Evolutionary conservation across 2,888 invertebrate genomes (phyloP).

Genomic region (Patella ulyssiponensis): DNA sequence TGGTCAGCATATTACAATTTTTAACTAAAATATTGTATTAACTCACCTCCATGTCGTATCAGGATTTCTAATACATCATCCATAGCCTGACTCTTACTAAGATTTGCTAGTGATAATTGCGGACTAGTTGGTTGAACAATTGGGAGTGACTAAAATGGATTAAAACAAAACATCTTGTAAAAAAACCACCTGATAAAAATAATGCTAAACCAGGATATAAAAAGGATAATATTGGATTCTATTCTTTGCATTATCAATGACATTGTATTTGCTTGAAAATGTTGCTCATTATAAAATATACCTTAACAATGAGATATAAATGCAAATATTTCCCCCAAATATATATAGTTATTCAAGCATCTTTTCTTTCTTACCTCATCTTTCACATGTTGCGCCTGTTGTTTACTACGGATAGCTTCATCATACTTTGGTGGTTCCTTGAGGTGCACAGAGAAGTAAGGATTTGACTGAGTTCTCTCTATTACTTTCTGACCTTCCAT

Average conservation of each 20-base stretch:
- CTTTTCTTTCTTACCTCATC: not conserved
- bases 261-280: slow-evolving; percentile 8
- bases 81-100: slow-evolving; percentile 83
- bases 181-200: too few relatives aligned
- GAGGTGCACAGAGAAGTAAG: slow-evolving; percentile 58
- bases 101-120: not conserved
- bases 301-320: not conserved
- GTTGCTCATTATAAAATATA: not conserved
- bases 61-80: slow-evolving; percentile 94
- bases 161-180: not conserved
- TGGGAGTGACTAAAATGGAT: not conserved
- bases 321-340: too few relatives aligned
- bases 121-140: not conserved
- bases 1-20: too few relatives aligned
- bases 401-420: slow-evolving; percentile 77
- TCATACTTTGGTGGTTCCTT: slow-evolving; percentile 82
- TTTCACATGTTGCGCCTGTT: slow-evolving; percentile 32
- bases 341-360: too few relatives aligned
- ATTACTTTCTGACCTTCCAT: slow-evolving; percentile 42
- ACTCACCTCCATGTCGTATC: slow-evolving; percentile 85
- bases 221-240: not conserved
- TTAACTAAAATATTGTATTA: not conserved
- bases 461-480: slow-evolving; percentile 47
- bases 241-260: slow-evolving; percentile 12
- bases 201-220: too few relatives aligned